Evolutionary conservation across 2,113 vertebrate species (phyloP).

Genomic region (Paratilapia polleni): DNA sequence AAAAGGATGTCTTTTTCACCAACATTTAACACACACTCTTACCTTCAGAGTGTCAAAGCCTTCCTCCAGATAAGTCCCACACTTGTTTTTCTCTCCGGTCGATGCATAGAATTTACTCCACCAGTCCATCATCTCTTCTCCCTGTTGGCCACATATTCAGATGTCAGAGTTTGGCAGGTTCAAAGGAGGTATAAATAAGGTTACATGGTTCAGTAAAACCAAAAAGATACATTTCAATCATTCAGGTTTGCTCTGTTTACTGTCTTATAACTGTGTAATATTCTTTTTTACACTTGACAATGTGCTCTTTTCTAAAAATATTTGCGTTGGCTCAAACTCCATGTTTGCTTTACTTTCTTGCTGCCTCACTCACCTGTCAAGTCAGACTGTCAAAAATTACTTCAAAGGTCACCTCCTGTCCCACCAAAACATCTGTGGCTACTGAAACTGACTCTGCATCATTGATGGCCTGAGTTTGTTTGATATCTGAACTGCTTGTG

Average conservation of each 20-base stretch:
- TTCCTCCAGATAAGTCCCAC: constrained; percentile 90
- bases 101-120: constrained; percentile 99
- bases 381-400: neutral
- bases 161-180: constrained; percentile 26
- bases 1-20: neutral
- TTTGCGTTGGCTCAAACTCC: neutral
- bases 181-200: neutral
- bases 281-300: neutral
- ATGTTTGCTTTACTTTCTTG: neutral
- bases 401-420: neutral
- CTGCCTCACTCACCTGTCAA: neutral
- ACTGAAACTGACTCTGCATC: neutral
- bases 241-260: neutral
- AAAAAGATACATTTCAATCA: neutral
- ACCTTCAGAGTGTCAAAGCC: constrained; percentile 93
- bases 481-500: neutral
- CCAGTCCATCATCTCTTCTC: constrained; percentile 96
- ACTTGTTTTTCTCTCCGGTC: constrained; percentile 88
- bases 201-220: neutral
- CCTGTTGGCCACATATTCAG: constrained; percentile 75
- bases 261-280: neutral
- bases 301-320: neutral
- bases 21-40: neutral
- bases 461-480: neutral
- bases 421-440: neutral